Conservation (phyloP, 23 tunicate genomes). For the Styela clava region DNA sequence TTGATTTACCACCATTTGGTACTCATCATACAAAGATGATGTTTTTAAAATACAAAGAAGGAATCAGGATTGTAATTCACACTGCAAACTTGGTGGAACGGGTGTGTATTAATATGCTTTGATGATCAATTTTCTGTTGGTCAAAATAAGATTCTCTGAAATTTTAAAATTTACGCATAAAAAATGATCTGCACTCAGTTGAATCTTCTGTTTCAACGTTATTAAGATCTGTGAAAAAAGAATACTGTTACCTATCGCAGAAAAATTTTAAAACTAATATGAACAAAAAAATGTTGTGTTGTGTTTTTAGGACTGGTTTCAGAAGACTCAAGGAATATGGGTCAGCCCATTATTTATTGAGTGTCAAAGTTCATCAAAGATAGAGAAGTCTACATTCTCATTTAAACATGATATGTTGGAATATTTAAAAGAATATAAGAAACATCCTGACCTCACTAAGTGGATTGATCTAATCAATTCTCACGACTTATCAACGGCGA, state of each 20-base stretch:
- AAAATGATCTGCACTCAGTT: too few relatives aligned
- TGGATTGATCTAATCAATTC: slow-evolving; percentile 63
- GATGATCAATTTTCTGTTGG: too few relatives aligned
- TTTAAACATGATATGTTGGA: slow-evolving; percentile 54
- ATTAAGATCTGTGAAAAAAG: too few relatives aligned
- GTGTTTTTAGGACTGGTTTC: slow-evolving; percentile 77
- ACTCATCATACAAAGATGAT: slow-evolving; percentile 98
- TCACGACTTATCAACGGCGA: slow-evolving; percentile 54
- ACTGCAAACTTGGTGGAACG: slow-evolving; percentile 72
- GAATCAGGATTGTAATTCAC: slow-evolving; percentile 61
- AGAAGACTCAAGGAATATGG: slow-evolving; percentile 83
- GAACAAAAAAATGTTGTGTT: too few relatives aligned
- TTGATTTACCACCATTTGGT: slow-evolving; percentile 83
- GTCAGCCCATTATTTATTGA: slow-evolving; percentile 69
- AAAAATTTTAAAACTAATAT: too few relatives aligned
- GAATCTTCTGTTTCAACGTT: too few relatives aligned
- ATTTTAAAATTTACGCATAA: too few relatives aligned
- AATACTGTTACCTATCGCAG: too few relatives aligned
- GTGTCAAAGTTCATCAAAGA: background rate
- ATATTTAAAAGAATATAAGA: slow-evolving; percentile 53
- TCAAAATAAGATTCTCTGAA: too few relatives aligned
- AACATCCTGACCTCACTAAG: slow-evolving; percentile 20
- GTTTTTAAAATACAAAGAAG: slow-evolving; percentile 55
- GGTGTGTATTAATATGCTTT: background rate
- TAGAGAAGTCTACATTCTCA: background rate